phyloP scores from a whole-genome alignment of 2,797 vertebrate genomes.

The Ficedula albicollis region DNA sequence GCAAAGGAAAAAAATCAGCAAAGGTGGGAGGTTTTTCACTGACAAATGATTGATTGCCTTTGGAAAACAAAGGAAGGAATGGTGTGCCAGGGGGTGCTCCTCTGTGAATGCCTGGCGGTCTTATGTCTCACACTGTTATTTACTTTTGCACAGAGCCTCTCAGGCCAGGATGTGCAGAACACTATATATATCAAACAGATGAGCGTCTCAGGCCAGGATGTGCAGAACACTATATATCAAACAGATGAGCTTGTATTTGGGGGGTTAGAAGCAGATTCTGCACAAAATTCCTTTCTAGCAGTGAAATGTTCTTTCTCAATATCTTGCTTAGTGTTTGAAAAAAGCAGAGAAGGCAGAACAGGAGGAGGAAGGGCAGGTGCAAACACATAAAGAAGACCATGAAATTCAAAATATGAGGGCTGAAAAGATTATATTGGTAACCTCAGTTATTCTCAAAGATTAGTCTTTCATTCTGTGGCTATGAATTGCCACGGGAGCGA shows the following conservation, averaged over 20 bases:
- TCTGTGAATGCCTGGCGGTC: neutral
- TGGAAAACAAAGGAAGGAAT: neutral
- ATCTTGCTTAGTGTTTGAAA: neutral
- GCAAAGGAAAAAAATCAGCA: neutral
- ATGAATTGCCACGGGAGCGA: neutral
- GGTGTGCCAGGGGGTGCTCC: neutral
- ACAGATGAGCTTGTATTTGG: rapidly evolving
- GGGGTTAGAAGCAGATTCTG: neutral
- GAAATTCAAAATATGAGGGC: neutral
- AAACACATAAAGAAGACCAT: neutral
- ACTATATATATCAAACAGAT: neutral
- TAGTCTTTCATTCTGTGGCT: neutral
- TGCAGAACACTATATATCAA: neutral
- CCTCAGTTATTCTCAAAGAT: neutral
- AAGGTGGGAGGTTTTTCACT: neutral
- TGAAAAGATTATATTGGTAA: neutral
- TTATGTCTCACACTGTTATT: neutral
- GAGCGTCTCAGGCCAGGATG: neutral
- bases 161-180: neutral
- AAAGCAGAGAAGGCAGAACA: neutral
- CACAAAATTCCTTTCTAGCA: neutral
- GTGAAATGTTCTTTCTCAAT: neutral
- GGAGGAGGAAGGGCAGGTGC: neutral
- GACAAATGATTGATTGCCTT: neutral
- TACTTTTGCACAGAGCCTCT: neutral